Evolutionary conservation across 2,888 invertebrate genomes (phyloP), one percentile per base, ranked within the genome.

Genomic region (Trachelus troglodyta): DNA sequence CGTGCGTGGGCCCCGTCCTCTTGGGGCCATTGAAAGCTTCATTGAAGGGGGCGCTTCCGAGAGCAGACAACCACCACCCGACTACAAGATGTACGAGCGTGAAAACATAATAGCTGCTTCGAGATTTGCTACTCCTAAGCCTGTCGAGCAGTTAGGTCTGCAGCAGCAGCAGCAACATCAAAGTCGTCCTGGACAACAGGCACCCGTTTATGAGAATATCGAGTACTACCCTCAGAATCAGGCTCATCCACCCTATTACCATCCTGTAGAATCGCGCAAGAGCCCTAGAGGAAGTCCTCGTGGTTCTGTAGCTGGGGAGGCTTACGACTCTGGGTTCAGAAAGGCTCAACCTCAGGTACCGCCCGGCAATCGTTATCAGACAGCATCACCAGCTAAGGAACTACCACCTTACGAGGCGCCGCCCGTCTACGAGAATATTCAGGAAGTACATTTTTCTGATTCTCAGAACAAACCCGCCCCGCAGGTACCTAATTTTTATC

Each of bases 281-380:
- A 92, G 84, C 89, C 93, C 85, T 4, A 86, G 89, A 77, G 86
- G 89, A 87, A 92, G 83, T 87, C 93, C 90, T 0, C 83, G 91
- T 75, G 85, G 86, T 12, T 91, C 91, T 79, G 73, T 92, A 82
- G 81, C 92, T 81, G 85, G 88, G 3, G 91, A 91, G n/a, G 85
- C 88, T 0, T 91, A 89, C 76, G 92, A 91, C 92, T 89, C 93
- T 91, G 92, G 92, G 69, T 94, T 94, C 84, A 94, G 95, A 82
- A 96, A 96, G 90, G 97, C 97, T 12, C 96, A 97, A 89, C 97
- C 97, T 0, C 97, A 97, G 92, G 95, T 96, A 73, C 95, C 96
- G 79, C 93, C 94, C 33, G 94, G 94, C 82, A 92, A 90, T 81
- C 92, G 94, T 83, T 94, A 94, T 73, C 94, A 94, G 85, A 92